These are phyloP conservation scores for Ceratoteleas bidentatus DNA, from an alignment of 1,140 invertebrate species.

Conservation along the genomic window DNA sequence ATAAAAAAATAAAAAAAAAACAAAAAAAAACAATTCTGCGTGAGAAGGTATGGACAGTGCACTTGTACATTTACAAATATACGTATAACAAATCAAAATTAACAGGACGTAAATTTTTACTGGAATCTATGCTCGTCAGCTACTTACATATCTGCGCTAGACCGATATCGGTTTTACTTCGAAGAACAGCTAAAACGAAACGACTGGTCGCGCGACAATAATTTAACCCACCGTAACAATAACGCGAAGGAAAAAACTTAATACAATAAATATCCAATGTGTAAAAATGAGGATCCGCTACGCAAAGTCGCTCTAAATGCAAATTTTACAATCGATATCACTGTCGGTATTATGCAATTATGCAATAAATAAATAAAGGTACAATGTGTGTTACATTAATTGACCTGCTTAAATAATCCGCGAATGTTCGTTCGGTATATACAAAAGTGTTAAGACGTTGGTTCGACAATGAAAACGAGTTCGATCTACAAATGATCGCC, in stretches of 20 bases:
- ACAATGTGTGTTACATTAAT: slow-evolving; percentile 32
- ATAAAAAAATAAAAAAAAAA: too few relatives aligned
- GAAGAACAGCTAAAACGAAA: slow-evolving; percentile 15
- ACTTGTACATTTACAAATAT: slow-evolving; percentile 39
- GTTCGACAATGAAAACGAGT: slow-evolving; percentile 22
- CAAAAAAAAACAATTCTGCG: too few relatives aligned
- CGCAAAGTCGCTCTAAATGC: slow-evolving; percentile 33
- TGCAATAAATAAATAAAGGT: slow-evolving; percentile 42
- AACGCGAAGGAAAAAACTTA: slow-evolving; percentile 43
- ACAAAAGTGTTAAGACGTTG: slow-evolving; percentile 33
- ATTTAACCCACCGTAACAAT: slow-evolving; percentile 22
- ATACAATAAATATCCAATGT: slow-evolving; percentile 43
- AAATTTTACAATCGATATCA: slow-evolving; percentile 27
- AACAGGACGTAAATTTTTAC: slow-evolving; percentile 51
- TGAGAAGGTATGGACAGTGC: slow-evolving; percentile 25
- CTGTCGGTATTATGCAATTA: too few relatives aligned
- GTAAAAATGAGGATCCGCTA: slow-evolving; percentile 24
- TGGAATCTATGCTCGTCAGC: slow-evolving; percentile 13
- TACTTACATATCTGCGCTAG: slow-evolving; percentile 27
- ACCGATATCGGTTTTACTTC: not conserved
- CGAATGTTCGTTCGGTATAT: slow-evolving; percentile 30
- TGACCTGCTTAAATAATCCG: slow-evolving; percentile 52
- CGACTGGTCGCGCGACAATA: slow-evolving; percentile 26
- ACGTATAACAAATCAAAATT: slow-evolving; percentile 54
- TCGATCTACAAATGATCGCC: slow-evolving; percentile 50